Evolutionary conservation across 2,113 vertebrate genomes (phyloP).

Genomic region (Pluvianellus socialis): DNA sequence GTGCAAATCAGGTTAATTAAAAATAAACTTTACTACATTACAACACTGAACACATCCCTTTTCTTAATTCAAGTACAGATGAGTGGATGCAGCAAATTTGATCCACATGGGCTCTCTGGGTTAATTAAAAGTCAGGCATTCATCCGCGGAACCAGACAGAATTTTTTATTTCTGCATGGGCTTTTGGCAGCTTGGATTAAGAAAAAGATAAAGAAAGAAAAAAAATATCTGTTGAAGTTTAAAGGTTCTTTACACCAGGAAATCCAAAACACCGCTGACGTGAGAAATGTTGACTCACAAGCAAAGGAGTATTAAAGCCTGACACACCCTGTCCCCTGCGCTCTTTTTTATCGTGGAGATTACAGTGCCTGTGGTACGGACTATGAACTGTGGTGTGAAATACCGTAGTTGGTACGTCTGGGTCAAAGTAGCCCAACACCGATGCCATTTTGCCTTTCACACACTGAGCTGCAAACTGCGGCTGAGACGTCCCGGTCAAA

Average conservation of each 20-base stretch:
- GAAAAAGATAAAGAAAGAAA: neutral
- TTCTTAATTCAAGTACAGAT: slow-evolving; percentile 39
- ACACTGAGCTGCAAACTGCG: neutral
- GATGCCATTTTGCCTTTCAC: neutral
- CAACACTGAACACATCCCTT: neutral
- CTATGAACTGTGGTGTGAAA: too few species aligned
- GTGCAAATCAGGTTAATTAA: slow-evolving; percentile 58
- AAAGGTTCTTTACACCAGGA: neutral
- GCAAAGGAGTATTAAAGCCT: neutral
- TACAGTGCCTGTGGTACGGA: neutral
- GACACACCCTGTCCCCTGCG: neutral
- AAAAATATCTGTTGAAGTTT: neutral
- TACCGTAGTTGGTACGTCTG: too few species aligned
- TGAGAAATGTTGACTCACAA: neutral
- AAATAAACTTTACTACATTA: slow-evolving; percentile 45
- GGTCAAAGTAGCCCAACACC: neutral
- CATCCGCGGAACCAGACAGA: slow-evolving; percentile 1
- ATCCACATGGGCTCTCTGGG: neutral
- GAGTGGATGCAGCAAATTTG: slow-evolving; percentile 37
- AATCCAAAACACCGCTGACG: neutral
- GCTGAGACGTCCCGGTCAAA: neutral
- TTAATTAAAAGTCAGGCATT: slow-evolving; percentile 52
- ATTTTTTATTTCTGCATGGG: slow-evolving; percentile 36
- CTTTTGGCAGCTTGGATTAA: neutral
- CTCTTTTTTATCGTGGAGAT: neutral